Base-by-base conservation (phyloP, 2,113 vertebrate species). In the Nannospalax galili region DNA sequence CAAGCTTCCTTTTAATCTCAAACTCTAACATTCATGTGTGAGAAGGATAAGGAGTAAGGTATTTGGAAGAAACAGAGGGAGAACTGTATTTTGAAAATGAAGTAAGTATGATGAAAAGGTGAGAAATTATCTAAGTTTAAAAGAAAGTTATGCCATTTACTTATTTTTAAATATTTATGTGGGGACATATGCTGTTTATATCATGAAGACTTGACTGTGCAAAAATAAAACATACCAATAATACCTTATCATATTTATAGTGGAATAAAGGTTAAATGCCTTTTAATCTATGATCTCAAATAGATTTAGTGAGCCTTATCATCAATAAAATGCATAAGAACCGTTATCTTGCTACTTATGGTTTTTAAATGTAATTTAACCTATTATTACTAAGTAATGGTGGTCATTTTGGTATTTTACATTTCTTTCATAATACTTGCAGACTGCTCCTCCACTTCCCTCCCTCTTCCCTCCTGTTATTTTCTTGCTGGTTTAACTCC, bases 391-490 rank as follows among this genome's bases (percentile, higher is more conserved):
- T 1, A 73, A 40, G 20, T 48, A 77, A 77, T 1, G 11, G 20
- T 5, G 15, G 62, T 64, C 24, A 15, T 42, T 40, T 28, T 62
- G 6, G 12, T 28, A 17, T 81, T 26, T 62, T n/a, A 82, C 8
- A 82, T 30, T 40, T 19, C 24, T 40, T 16, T 40, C 60, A 2
- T 7, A 62, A 15, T 62, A 40, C 3, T 64, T 42, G 14, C 22
- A 60, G 20, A 6, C 1, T 8, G 24, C n/a, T 30, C 62, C 26
- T 14, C 11, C 35, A 3, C 11, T 79, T 9, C 5, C 52, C n/a
- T 42, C 12, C 3, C 14, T 30, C 35, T 3, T 26, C 7, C 1
- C 22, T 37, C 1, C 14, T 28, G 24, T 3, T 22, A 1, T 7
- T 8, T 56, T 56, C 8, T 78, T 52, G 17, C 24, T 56, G 4